Evolutionary conservation across 2,888 invertebrate species (phyloP).

Genomic region (Ferrisia virgata): DNA sequence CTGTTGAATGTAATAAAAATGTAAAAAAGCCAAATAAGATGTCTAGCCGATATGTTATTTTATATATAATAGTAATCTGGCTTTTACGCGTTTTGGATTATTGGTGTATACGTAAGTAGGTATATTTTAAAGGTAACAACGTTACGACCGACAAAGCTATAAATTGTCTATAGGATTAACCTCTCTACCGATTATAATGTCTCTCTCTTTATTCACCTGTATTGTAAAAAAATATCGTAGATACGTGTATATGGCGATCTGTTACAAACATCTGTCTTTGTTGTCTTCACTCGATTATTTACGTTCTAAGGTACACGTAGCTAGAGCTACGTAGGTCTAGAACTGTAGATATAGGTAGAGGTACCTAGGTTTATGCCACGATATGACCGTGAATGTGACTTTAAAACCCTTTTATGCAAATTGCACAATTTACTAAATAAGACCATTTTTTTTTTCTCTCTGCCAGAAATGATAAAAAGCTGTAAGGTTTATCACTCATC

Average conservation of each 20-base stretch:
- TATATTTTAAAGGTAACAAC: conserved; percentile 6
- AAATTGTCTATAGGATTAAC: conserved; percentile 25
- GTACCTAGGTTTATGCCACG: background rate
- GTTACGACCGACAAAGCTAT: conserved; percentile 1
- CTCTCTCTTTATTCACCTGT: conserved; percentile 25
- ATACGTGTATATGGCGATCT: background rate
- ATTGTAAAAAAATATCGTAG: background rate
- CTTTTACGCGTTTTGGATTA: conserved; percentile 16
- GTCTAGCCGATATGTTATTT: conserved; percentile 21
- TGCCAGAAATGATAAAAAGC: background rate
- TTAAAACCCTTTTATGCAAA: conserved; percentile 30
- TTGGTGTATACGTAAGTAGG: background rate
- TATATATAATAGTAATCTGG: conserved; percentile 1
- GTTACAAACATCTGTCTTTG: conserved; percentile 1
- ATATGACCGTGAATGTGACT: conserved; percentile 31
- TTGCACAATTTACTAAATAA: conserved; percentile 30
- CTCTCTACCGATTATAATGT: conserved; percentile 17
- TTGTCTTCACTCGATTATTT: conserved; percentile 14
- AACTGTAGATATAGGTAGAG: too few relatives aligned
- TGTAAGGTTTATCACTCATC: background rate
- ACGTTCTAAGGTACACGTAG: background rate
- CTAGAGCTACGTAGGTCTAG: too few relatives aligned
- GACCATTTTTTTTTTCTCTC: background rate
- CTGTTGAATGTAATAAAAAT: conserved; percentile 9
- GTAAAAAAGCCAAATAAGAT: conserved; percentile 15